Evolutionary conservation across 2,113 vertebrate species (phyloP).

Genomic region (Archocentrus centrarchus): DNA sequence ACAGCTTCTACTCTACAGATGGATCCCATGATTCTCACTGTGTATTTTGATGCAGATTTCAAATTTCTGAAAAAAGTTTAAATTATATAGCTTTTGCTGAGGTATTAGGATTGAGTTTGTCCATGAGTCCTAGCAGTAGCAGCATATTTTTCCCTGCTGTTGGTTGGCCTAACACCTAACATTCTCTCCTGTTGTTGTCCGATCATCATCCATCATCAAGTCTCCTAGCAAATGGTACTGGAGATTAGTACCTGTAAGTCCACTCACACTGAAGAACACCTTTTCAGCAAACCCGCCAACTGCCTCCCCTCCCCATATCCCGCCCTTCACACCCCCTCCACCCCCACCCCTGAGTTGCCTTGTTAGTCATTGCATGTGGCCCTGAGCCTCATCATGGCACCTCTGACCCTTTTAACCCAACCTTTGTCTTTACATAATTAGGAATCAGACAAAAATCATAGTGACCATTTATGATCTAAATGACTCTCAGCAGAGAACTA

Average conservation of each 20-base stretch:
- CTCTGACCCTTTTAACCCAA: background rate
- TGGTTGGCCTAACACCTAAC: constrained; percentile 53
- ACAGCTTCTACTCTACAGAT: background rate
- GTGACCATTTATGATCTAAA: background rate
- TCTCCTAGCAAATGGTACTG: constrained; percentile 98
- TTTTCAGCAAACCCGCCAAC: background rate
- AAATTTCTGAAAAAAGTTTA: background rate
- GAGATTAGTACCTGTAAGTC: constrained; percentile 98
- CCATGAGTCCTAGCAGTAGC: background rate
- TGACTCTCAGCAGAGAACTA: background rate
- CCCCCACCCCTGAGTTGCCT: background rate
- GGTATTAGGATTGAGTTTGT: no score
- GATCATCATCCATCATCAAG: constrained; percentile 84
- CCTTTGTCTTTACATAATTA: background rate
- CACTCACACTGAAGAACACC: constrained; percentile 59
- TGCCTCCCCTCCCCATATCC: constrained; percentile 3
- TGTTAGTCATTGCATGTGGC: constrained; percentile 60
- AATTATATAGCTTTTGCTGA: no score
- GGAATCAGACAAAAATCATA: background rate
- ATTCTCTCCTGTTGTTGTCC: constrained; percentile 70
- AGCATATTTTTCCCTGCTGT: background rate
- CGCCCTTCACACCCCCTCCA: background rate
- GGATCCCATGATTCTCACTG: background rate
- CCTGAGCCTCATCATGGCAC: constrained; percentile 20
- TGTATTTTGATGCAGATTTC: background rate